Evolutionary conservation across 1,140 invertebrate species (phyloP).

Genomic region (Drosophila takahashii): DNA sequence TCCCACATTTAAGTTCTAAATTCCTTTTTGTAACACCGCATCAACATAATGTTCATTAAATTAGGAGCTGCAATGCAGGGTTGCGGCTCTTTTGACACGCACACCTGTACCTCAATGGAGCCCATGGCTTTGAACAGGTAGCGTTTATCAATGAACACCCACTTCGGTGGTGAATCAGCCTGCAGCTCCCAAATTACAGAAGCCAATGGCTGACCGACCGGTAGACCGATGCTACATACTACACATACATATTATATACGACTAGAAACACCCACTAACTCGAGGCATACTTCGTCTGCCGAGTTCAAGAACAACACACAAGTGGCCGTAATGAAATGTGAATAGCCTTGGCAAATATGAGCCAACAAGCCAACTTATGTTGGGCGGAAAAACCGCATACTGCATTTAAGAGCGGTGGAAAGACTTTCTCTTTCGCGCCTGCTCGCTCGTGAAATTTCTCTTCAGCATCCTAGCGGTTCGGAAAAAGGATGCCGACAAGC

Average conservation of each 20-base stretch:
- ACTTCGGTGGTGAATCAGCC: background rate
- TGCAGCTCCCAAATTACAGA: background rate
- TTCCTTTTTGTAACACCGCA: background rate
- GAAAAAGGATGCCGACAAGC: conserved; percentile 50
- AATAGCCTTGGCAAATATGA: conserved; percentile 37
- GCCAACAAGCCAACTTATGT: conserved; percentile 22
- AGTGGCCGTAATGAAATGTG: conserved; percentile 36
- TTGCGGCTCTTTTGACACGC: conserved; percentile 30
- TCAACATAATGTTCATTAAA: conserved; percentile 3
- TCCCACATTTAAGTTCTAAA: background rate
- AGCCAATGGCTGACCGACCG: conserved; percentile 25
- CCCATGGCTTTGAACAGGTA: no score
- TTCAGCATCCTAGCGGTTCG: conserved; percentile 16
- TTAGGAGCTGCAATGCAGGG: background rate
- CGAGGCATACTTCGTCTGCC: conserved; percentile 9
- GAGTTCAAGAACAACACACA: conserved; percentile 37
- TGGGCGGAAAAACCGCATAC: conserved; percentile 15
- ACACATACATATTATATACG: background rate
- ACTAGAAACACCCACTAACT: background rate
- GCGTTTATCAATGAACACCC: conserved; percentile 18
- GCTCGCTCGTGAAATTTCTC: conserved; percentile 20
- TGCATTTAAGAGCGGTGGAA: conserved; percentile 32
- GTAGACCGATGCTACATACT: background rate
- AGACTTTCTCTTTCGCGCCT: conserved; percentile 20
- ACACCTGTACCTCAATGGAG: conserved; percentile 12